Percentiles rank a stretch among this genome's conserved stretches.
These are phyloP conservation scores for Elymnias hypermnestra DNA, from an alignment of 1,140 invertebrate genomes.

Conservation along the genomic window DNA sequence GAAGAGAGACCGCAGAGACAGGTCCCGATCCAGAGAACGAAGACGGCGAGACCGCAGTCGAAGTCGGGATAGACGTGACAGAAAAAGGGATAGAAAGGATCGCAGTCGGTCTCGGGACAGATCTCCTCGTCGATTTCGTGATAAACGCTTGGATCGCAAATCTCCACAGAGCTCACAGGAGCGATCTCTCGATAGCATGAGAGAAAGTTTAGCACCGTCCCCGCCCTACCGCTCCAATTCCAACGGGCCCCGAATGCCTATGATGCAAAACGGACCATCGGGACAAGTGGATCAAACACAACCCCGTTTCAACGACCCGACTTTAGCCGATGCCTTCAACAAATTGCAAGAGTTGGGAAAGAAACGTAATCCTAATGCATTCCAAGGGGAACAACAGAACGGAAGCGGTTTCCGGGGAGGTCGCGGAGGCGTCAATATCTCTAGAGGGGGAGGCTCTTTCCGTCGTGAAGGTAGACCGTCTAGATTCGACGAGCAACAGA, in stretches of 20 bases:
- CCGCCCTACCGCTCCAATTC: neutral
- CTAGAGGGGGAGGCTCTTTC: constrained; percentile 25
- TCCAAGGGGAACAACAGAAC: constrained; percentile 64
- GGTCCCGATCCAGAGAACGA: constrained; percentile 69
- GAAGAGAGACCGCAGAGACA: constrained; percentile 75
- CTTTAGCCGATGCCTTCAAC: constrained; percentile 51
- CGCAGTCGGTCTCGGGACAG: constrained; percentile 71
- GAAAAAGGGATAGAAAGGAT: constrained; percentile 73
- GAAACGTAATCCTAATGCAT: constrained; percentile 78
- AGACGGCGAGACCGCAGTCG: constrained; percentile 76
- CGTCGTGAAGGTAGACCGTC: constrained; percentile 39
- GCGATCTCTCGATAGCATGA: constrained; percentile 15
- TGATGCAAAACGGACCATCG: constrained; percentile 29
- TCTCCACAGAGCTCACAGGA: constrained; percentile 45
- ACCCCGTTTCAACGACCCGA: constrained; percentile 43
- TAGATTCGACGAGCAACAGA: constrained; percentile 39
- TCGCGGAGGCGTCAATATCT: constrained; percentile 27
- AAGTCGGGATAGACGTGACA: constrained; percentile 76
- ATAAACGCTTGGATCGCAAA: constrained; percentile 66
- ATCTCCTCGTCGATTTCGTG: constrained; percentile 47
- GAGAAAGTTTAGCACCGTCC: constrained; percentile 9
- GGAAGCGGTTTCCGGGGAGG: constrained; percentile 26
- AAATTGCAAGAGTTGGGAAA: constrained; percentile 77
- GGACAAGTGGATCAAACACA: constrained; percentile 11
- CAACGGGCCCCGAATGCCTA: constrained; percentile 17